Evolutionary conservation across 2,888 invertebrate genomes (phyloP).

Genomic region (Dasysyrphus tricinctus): DNA sequence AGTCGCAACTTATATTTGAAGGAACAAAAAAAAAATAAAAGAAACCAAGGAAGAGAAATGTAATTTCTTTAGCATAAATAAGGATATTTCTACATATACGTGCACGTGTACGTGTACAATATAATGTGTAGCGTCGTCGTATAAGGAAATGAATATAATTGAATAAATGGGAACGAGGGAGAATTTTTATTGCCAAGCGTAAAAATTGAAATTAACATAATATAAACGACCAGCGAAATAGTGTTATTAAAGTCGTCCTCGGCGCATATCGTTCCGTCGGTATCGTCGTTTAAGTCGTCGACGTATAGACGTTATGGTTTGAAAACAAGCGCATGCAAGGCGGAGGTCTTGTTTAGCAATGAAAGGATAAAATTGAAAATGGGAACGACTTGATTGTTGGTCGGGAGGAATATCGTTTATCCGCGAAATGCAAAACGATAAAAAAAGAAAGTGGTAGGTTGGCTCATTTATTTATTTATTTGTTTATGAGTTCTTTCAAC

Average conservation of each 20-base stretch:
- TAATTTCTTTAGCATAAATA: slow-evolving; percentile 62
- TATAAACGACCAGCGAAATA: slow-evolving; percentile 65
- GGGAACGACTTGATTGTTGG: slow-evolving; percentile 50
- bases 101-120: neutral
- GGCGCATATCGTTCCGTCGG: neutral
- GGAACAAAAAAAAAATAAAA: neutral
- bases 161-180: slow-evolving; percentile 12
- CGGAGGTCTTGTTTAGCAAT: slow-evolving; percentile 16
- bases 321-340: neutral
- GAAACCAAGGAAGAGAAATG: slow-evolving; percentile 17
- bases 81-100: slow-evolving; percentile 58
- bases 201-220: slow-evolving; percentile 72
- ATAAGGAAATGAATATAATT: slow-evolving; percentile 33
- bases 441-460: slow-evolving; percentile 41
- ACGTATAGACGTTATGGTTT: slow-evolving; percentile 5
- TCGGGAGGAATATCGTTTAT: slow-evolving; percentile 43
- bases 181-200: slow-evolving; percentile 62
- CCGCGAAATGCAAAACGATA: slow-evolving; percentile 38
- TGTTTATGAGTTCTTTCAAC: slow-evolving; percentile 13
- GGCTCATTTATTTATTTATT: slow-evolving; percentile 4
- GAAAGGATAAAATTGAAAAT: slow-evolving; percentile 67
- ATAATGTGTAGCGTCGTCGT: slow-evolving; percentile 1
- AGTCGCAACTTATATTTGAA: slow-evolving; percentile 37
- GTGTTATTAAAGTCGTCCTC: slow-evolving; percentile 64
- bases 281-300: neutral